Conservation (phyloP, 2,797 vertebrate species). For the Myoxocephalus aenaeus region DNA sequence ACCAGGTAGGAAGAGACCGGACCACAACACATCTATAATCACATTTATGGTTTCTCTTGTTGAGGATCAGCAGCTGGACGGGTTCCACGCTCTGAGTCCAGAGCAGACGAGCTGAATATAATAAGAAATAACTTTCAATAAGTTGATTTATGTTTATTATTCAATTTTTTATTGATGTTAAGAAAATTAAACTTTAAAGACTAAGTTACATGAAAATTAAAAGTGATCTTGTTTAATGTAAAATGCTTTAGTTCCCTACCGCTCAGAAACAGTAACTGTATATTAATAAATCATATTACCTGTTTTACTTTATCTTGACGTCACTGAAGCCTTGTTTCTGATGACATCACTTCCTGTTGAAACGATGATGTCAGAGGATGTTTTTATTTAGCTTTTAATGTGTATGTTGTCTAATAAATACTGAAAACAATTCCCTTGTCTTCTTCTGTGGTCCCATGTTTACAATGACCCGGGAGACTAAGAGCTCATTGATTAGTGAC, state of each 20-base stretch:
- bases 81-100: too few relatives aligned
- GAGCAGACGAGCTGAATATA: too few relatives aligned
- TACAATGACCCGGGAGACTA: too few relatives aligned
- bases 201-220: background rate
- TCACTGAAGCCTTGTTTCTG: constrained; percentile 44
- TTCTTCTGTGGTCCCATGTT: constrained; percentile 6
- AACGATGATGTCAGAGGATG: constrained; percentile 20
- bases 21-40: background rate
- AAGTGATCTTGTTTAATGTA: background rate
- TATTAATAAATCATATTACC: constrained; percentile 16
- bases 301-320: constrained; percentile 22
- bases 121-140: background rate
- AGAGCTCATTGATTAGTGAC: too few relatives aligned
- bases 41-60: too few relatives aligned
- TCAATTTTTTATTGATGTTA: background rate
- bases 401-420: constrained; percentile 79
- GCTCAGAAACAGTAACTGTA: constrained; percentile 2
- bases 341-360: constrained; percentile 45
- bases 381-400: constrained; percentile 46
- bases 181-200: constrained; percentile 13
- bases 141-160: background rate
- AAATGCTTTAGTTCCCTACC: constrained; percentile 11
- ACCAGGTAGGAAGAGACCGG: too few relatives aligned
- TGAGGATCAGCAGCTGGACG: too few relatives aligned
- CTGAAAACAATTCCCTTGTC: constrained; percentile 24